Base-by-base conservation (phyloP, 2,113 vertebrate genomes). In the Chroicocephalus ridibundus region DNA sequence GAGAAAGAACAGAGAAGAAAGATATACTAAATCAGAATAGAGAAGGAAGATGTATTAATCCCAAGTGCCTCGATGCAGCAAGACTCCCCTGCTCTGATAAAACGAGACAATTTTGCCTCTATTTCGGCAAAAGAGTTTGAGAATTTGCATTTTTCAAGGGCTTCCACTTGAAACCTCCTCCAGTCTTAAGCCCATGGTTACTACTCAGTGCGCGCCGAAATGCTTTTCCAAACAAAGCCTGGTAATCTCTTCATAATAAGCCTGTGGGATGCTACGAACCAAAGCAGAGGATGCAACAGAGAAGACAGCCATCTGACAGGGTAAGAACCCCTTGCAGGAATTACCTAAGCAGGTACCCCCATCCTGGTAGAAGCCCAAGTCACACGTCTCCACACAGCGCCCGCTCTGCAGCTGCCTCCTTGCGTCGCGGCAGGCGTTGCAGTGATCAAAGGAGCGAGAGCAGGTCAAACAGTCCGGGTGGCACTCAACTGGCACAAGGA, bases 391-490 rank as follows among this genome's bases (percentile, higher is more conserved):
- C 75, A 99, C 97, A 8, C 99, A 99, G 46, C 16, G 97, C n/a
- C 99, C 98, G 0, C 93, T 88, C 97, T 98, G 98, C 58, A 99
- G 97, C 81, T 61, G 25, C 69, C 92, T 97, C 13, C 88, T 72
- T 2, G 98, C 32, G 44, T 99, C 98, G 12, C 55, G 97, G 90
- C 99, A 99, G 95, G 98, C 93, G 27, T 97, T 94, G 79, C 99
- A 99, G 91, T 34, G 97, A 52, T 98, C 98, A 11, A 97, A 95
- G 51, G 97, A 97, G 55, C 60, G 96, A 15, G 98, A 98, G 93
- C 99, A 99, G 82, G 97, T 98, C 97, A 98, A 78, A 57, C 99
- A 99, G 93, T 99, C 98, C 2, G 97, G 83, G 87, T 98, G 98
- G 95, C 99, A 99, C 69, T 51, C 96, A 54, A 95, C 99, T 98